A percentile compares a stretch with the other conserved stretches of the same genome.
Evolutionary conservation across 1,140 invertebrate species (phyloP).

Genomic region (Ceratosolen fusciceps): DNA sequence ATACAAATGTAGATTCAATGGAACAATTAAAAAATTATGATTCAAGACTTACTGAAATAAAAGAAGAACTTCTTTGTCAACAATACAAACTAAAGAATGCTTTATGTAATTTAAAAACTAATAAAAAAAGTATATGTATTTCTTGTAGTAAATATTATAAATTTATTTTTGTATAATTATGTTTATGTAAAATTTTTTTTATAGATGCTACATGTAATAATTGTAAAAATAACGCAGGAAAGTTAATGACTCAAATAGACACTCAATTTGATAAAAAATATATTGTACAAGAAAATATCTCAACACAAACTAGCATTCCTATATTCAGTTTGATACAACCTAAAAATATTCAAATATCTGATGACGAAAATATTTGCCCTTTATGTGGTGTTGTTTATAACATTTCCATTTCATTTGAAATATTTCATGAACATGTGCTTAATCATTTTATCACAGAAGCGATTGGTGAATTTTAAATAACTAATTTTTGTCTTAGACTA

Average conservation of each 20-base stretch:
- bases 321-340: slow-evolving; percentile 50
- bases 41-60: slow-evolving; percentile 76
- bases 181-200: slow-evolving; percentile 37
- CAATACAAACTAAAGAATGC: slow-evolving; percentile 75
- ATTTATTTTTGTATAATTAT: not conserved
- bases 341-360: slow-evolving; percentile 52
- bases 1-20: slow-evolving; percentile 74
- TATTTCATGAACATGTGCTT: slow-evolving; percentile 71
- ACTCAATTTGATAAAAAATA: slow-evolving; percentile 63
- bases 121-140: slow-evolving; percentile 60
- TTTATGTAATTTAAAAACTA: slow-evolving; percentile 64
- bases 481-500: no score
- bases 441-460: slow-evolving; percentile 67
- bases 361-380: slow-evolving; percentile 66
- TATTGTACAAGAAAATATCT: slow-evolving; percentile 59
- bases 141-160: slow-evolving; percentile 7
- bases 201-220: slow-evolving; percentile 59
- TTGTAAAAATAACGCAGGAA: slow-evolving; percentile 59
- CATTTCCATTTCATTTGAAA: slow-evolving; percentile 61
- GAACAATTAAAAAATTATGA: slow-evolving; percentile 78
- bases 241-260: slow-evolving; percentile 62
- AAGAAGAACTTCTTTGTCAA: slow-evolving; percentile 76
- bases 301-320: slow-evolving; percentile 64
- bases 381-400: slow-evolving; percentile 66
- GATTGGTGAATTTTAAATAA: slow-evolving; percentile 54